Percentiles rank a stretch among this genome's conserved stretches.
phyloP scores from a whole-genome alignment of 2,113 vertebrate genomes.

The Oreochromis aureus region DNA sequence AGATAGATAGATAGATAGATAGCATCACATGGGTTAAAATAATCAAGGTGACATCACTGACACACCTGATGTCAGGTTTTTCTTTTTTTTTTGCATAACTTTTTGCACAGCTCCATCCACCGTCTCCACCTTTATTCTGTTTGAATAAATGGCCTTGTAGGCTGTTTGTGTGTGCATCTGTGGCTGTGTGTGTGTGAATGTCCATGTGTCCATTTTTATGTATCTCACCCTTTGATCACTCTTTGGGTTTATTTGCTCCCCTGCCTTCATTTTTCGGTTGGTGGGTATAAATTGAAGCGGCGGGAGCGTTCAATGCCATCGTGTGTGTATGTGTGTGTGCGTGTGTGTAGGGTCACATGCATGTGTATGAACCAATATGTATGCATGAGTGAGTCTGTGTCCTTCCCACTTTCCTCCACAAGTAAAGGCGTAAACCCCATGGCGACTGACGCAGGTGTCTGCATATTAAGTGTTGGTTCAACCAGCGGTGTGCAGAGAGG shows the following conservation, averaged over 20 bases:
- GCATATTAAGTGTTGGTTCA: slow-evolving; percentile 48
- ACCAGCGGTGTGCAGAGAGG: neutral
- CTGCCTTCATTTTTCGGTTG: slow-evolving; percentile 3
- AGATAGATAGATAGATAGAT: neutral
- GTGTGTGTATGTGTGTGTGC: neutral
- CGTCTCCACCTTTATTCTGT: neutral
- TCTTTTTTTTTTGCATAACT: neutral
- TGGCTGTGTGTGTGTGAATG: neutral
- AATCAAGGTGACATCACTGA: neutral
- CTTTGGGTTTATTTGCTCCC: neutral
- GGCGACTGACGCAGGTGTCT: slow-evolving; percentile 56
- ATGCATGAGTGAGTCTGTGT: slow-evolving; percentile 60
- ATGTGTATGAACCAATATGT: slow-evolving; percentile 54
- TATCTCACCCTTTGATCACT: neutral
- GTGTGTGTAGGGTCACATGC: neutral
- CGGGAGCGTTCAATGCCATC: neutral
- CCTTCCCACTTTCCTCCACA: slow-evolving; percentile 48
- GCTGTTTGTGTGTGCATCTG: neutral
- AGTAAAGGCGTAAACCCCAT: slow-evolving; percentile 41
- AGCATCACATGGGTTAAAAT: neutral
- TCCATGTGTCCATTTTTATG: neutral
- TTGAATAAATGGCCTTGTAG: neutral
- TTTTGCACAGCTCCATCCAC: neutral
- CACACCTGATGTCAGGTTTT: neutral
- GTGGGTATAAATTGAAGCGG: slow-evolving; percentile 25